phyloP scores from a whole-genome alignment of 2,113 vertebrate genomes.

The Sinosuthora webbiana region DNA sequence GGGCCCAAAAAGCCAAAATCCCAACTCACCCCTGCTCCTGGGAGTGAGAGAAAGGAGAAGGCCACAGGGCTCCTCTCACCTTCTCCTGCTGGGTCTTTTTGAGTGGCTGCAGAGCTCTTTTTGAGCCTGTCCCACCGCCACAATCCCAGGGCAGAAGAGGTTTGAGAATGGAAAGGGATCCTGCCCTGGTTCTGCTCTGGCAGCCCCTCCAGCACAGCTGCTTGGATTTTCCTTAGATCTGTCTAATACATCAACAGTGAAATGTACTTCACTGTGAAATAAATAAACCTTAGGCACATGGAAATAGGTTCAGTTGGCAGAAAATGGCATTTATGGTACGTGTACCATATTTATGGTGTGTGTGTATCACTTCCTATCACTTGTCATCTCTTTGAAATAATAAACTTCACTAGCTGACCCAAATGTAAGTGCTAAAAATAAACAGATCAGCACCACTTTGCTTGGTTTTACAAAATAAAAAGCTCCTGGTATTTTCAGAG shows the following conservation, averaged over 20 bases:
- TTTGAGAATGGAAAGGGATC: background rate
- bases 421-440: background rate
- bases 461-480: constrained; percentile 8
- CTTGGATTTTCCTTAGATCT: background rate
- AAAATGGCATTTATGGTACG: background rate
- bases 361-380: background rate
- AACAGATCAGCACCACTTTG: background rate
- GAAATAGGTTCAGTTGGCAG: background rate
- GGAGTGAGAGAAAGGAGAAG: background rate
- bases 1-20: background rate
- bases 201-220: background rate
- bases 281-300: background rate
- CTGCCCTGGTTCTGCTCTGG: background rate
- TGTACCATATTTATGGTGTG: background rate
- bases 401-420: background rate
- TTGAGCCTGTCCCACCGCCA: background rate
- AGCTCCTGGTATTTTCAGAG: background rate
- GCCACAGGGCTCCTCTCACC: background rate
- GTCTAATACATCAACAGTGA: rapidly evolving
- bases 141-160: background rate
- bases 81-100: background rate
- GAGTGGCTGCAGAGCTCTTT: background rate
- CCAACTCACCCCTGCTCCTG: background rate
- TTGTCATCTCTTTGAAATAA: background rate
- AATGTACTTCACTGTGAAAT: background rate